A percentile compares a stretch with the other conserved stretches of the same genome.
Conservation (phyloP, 1,140 invertebrate genomes). For the Aricia agestis region DNA sequence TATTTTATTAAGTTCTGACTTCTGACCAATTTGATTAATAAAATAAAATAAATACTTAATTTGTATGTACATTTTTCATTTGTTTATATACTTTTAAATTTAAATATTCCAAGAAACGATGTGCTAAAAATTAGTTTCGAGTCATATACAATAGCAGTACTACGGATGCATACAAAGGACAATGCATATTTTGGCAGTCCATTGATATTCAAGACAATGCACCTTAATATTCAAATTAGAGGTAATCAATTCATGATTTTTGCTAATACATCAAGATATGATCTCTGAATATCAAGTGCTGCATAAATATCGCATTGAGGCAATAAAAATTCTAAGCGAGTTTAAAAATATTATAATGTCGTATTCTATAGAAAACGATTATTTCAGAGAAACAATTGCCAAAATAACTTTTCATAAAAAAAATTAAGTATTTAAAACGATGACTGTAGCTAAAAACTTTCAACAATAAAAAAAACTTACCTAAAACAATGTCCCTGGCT, state of each 20-base stretch:
- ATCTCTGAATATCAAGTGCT: slow-evolving; percentile 48
- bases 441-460: slow-evolving; percentile 47
- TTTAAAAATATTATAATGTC: slow-evolving; percentile 1
- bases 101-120: neutral
- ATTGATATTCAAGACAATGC: slow-evolving; percentile 44
- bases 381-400: no score
- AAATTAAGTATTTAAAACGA: slow-evolving; percentile 59
- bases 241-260: slow-evolving; percentile 50
- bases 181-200: slow-evolving; percentile 9
- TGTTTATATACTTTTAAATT: no score
- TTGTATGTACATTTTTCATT: neutral
- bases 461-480: slow-evolving; percentile 38
- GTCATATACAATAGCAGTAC: neutral
- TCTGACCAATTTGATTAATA: no score
- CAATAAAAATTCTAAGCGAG: slow-evolving; percentile 46
- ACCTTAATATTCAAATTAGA: slow-evolving; percentile 51
- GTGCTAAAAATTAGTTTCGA: neutral
- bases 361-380: slow-evolving; percentile 9
- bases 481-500: slow-evolving; percentile 58
- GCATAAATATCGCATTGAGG: slow-evolving; percentile 35
- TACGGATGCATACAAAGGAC: slow-evolving; percentile 8
- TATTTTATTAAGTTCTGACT: neutral
- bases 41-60: no score
- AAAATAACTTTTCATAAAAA: neutral
- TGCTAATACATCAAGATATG: slow-evolving; percentile 54